Conservation (phyloP, 2,888 invertebrate species). For the Ferrisia virgata region DNA sequence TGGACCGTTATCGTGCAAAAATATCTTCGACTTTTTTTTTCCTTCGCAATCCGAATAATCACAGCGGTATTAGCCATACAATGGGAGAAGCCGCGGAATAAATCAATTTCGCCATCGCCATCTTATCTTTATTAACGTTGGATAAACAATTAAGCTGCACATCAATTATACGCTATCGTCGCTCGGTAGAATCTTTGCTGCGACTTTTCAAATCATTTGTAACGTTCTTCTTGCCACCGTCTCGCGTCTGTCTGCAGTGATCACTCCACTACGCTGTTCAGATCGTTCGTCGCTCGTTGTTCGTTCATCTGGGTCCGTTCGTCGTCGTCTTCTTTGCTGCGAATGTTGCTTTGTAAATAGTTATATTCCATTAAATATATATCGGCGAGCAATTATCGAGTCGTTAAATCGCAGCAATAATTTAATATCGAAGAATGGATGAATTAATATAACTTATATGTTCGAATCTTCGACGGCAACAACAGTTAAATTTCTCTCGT, state of each 20-base stretch:
- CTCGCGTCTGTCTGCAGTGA: no score
- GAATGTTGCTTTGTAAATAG: background rate
- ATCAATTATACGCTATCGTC: background rate
- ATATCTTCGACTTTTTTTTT: no score
- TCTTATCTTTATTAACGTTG: background rate
- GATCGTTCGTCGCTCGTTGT: no score
- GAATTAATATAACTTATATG: conserved; percentile 2
- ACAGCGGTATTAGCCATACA: background rate
- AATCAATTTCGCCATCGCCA: background rate
- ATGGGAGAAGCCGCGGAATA: background rate
- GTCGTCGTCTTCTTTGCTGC: background rate
- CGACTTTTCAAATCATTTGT: background rate
- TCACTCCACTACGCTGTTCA: no score
- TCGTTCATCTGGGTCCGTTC: background rate
- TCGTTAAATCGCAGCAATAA: conserved; percentile 23
- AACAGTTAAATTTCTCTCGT: conserved; percentile 33
- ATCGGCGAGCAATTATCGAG: conserved; percentile 11
- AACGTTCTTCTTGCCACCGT: no score
- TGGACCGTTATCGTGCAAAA: no score
- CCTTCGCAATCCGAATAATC: no score
- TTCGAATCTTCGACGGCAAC: background rate
- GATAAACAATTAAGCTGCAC: background rate
- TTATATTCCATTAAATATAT: conserved; percentile 5
- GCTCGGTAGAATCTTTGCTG: background rate
- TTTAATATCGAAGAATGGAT: conserved; percentile 26